Percentiles rank a stretch among this genome's conserved stretches.
These are phyloP conservation scores for Epizoanthus rinbou DNA, from an alignment of 92 coral and sea anemone species.

Conservation along the genomic window DNA sequence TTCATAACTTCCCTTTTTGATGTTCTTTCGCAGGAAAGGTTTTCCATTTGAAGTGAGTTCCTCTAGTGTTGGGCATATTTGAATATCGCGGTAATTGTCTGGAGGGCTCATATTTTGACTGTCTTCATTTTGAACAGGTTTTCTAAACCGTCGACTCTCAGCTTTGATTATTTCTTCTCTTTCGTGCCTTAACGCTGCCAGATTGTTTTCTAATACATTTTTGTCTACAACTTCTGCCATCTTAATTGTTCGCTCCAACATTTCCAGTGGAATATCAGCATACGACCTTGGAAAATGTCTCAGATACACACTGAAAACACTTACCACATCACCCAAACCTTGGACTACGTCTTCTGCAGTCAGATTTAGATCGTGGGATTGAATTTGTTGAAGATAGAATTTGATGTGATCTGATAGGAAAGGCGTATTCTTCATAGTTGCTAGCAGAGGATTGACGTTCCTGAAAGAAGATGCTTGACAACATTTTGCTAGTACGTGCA, in stretches of 20 bases:
- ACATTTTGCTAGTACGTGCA: conserved; percentile 14
- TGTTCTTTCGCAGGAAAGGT: conserved; percentile 74
- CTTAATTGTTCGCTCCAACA: conserved; percentile 44
- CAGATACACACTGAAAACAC: conserved; percentile 52
- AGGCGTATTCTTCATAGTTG: neutral
- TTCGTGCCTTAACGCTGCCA: conserved; percentile 46
- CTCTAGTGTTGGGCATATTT: conserved; percentile 65
- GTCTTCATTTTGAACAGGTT: conserved; percentile 32
- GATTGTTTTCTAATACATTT: conserved; percentile 23
- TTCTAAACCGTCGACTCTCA: conserved; percentile 42
- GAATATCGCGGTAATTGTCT: conserved; percentile 68
- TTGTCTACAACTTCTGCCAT: conserved; percentile 28
- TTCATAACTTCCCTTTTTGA: conserved; percentile 61
- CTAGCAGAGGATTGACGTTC: conserved; percentile 24
- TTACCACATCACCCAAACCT: conserved; percentile 34
- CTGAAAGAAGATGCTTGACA: neutral
- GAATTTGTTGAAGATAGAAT: conserved; percentile 12
- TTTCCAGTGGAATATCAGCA: conserved; percentile 59
- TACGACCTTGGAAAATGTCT: conserved; percentile 63
- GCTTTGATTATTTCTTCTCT: conserved; percentile 58
- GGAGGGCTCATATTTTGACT: conserved; percentile 57
- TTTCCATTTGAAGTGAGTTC: conserved; percentile 63
- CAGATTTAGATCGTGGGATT: conserved; percentile 4
- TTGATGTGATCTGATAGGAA: conserved; percentile 16
- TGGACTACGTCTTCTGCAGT: neutral